phyloP scores from a whole-genome alignment of 2,888 invertebrate genomes.

The Drosophila picticornis region DNA sequence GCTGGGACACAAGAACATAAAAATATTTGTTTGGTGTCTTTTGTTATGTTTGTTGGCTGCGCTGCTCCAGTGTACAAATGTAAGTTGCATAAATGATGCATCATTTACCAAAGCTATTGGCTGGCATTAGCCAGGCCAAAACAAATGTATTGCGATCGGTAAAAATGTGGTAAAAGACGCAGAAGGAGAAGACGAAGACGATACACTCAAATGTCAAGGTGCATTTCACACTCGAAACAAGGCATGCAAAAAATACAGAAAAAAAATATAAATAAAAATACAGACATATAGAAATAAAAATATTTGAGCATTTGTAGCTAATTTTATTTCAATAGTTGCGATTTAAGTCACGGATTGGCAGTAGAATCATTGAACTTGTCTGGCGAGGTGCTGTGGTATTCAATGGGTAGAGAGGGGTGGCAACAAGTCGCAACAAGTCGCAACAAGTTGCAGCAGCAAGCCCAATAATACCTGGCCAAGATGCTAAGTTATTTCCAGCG shows the following conservation, averaged over 20 bases:
- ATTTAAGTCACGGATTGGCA: constrained; percentile 54
- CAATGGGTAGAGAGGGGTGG: neutral
- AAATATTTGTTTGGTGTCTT: constrained; percentile 25
- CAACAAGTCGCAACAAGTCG: constrained; percentile 23
- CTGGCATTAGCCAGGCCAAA: constrained; percentile 40
- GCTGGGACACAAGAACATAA: constrained; percentile 26
- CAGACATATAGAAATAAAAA: constrained; percentile 27
- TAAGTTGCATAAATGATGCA: constrained; percentile 51
- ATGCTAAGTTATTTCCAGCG: constrained; percentile 63
- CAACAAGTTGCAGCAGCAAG: constrained; percentile 32
- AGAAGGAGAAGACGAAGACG: constrained; percentile 2
- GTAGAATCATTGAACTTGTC: constrained; percentile 77
- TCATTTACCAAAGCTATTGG: constrained; percentile 55
- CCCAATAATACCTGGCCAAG: constrained; percentile 51
- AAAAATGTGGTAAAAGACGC: constrained; percentile 35
- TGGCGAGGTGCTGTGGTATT: constrained; percentile 20
- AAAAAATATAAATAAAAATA: constrained; percentile 1
- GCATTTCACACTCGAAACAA: constrained; percentile 69
- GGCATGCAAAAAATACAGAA: constrained; percentile 13
- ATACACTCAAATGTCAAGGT: constrained; percentile 72
- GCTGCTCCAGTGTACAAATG: constrained; percentile 16
- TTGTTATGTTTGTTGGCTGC: neutral
- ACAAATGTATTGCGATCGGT: constrained; percentile 64
- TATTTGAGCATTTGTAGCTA: constrained; percentile 65
- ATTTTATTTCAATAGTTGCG: constrained; percentile 55